Evolutionary conservation across 2,113 vertebrate genomes (phyloP).

Genomic region (Tretioscincus oriximinensis): DNA sequence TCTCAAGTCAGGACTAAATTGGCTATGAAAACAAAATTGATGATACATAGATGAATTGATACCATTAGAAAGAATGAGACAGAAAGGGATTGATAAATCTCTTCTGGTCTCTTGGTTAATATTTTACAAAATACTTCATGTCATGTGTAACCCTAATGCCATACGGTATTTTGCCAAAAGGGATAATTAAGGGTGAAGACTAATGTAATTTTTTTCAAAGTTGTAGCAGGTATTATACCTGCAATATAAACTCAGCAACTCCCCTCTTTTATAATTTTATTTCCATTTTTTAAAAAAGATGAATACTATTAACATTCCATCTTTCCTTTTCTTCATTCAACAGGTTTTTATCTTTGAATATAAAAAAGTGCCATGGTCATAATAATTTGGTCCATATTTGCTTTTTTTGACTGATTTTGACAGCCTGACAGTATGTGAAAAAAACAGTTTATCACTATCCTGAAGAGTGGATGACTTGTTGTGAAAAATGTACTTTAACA

Average conservation of each 20-base stretch:
- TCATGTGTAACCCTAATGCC: neutral
- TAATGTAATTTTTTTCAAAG: neutral
- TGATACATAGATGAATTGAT: conserved; percentile 4
- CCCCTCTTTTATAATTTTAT: neutral
- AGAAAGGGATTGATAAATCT: neutral
- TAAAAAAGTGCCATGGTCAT: neutral
- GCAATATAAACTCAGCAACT: neutral
- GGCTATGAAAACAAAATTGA: conserved; percentile 2
- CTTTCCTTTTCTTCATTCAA: neutral
- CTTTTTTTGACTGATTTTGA: neutral
- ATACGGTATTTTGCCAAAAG: neutral
- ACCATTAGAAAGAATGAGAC: neutral
- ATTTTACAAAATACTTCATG: neutral
- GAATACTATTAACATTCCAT: neutral
- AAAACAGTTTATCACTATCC: neutral
- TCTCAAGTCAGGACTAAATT: neutral
- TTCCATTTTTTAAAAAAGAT: neutral
- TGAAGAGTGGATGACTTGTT: neutral
- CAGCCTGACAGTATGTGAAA: neutral
- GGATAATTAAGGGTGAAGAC: neutral
- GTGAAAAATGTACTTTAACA: neutral
- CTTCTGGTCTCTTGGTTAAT: conserved; percentile 5
- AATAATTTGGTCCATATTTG: neutral
- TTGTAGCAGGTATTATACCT: neutral
- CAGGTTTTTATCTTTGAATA: neutral